Evolutionary conservation across 2,888 invertebrate genomes (phyloP).

Genomic region (Rapana venosa): DNA sequence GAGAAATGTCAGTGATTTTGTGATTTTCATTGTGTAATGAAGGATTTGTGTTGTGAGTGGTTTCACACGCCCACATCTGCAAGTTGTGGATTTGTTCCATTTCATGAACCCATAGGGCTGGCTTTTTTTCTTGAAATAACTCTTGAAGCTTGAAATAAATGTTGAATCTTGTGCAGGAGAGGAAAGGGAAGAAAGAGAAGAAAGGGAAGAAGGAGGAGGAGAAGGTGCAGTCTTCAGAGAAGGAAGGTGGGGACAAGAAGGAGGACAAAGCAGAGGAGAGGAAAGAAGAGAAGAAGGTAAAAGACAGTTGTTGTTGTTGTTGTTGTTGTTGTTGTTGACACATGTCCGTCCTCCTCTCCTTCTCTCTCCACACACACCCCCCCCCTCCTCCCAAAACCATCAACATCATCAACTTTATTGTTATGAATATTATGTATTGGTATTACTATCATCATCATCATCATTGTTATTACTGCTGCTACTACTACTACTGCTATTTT

Average conservation of each 20-base stretch:
- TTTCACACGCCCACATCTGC: too few relatives aligned
- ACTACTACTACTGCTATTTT: too few relatives aligned
- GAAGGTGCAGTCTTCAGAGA: conserved; percentile 59
- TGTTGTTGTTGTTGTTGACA: background rate
- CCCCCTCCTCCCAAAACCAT: background rate
- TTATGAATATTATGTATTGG: too few relatives aligned
- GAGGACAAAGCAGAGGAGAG: conserved; percentile 55
- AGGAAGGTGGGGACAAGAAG: conserved; percentile 64
- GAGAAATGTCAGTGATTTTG: too few relatives aligned
- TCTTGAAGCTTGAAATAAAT: too few relatives aligned
- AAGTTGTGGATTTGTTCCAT: too few relatives aligned
- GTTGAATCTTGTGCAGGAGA: conserved; percentile 64
- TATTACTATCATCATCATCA: too few relatives aligned
- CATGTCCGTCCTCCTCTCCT: background rate
- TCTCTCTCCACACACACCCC: background rate
- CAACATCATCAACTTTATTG: background rate
- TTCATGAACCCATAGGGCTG: too few relatives aligned
- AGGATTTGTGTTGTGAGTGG: too few relatives aligned
- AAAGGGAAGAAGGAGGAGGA: conserved; percentile 71
- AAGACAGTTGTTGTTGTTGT: background rate
- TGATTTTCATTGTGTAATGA: too few relatives aligned
- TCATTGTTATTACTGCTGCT: too few relatives aligned
- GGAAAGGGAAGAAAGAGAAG: conserved; percentile 80
- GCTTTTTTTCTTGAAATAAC: too few relatives aligned
- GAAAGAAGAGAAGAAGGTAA: background rate